Evolutionary conservation across 2,888 invertebrate genomes (phyloP).

Genomic region (Linnaemya tessellans): DNA sequence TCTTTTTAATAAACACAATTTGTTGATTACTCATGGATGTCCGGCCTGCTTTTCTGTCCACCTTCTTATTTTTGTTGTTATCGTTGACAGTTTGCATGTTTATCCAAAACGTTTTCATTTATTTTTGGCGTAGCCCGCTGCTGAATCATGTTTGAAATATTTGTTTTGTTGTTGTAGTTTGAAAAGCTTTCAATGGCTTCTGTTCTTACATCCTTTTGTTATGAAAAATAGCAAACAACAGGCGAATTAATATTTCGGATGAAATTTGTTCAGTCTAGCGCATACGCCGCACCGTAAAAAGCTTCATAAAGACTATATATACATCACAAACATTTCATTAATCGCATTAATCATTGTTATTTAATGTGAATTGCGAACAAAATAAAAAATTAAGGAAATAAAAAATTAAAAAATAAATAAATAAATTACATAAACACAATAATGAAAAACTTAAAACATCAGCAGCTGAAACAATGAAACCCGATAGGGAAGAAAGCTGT

Average conservation of each 20-base stretch:
- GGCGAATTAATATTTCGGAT: conserved; percentile 14
- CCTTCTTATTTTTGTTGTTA: background rate
- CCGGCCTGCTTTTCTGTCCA: conserved; percentile 13
- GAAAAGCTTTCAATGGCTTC: conserved; percentile 20
- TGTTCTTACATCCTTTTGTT: conserved; percentile 30
- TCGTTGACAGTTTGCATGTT: conserved; percentile 1
- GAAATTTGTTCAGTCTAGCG: background rate
- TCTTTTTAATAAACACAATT: conserved; percentile 49
- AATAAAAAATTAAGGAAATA: too few species aligned
- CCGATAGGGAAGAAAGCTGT: background rate
- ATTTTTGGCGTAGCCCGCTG: conserved; percentile 2
- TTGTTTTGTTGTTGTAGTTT: background rate
- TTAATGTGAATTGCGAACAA: conserved; percentile 9
- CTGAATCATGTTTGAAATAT: conserved; percentile 12
- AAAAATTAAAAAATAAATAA: background rate
- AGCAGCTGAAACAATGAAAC: conserved; percentile 7
- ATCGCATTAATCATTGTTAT: conserved; percentile 60
- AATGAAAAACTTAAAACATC: background rate
- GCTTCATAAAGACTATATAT: background rate
- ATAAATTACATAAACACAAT: too few species aligned
- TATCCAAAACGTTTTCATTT: background rate
- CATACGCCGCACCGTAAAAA: background rate
- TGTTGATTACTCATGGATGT: conserved; percentile 34
- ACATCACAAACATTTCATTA: conserved; percentile 43
- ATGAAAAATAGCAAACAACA: conserved; percentile 17